Base-by-base conservation (phyloP, 2,113 vertebrate species). In the Crotalus horridus region DNA sequence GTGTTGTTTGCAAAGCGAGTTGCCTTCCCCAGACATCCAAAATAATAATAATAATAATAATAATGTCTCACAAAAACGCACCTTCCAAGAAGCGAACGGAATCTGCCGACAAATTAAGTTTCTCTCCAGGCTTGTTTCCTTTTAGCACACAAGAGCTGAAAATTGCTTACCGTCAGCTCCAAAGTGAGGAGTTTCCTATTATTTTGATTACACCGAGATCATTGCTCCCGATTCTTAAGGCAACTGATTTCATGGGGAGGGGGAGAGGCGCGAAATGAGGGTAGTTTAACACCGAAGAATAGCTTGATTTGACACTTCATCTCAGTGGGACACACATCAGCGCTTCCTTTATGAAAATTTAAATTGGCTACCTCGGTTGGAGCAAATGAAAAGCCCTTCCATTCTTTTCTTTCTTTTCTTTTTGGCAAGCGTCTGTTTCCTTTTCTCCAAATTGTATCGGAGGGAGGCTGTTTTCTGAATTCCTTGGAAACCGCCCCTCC, bases 311-410 rank as follows among this genome's bases (percentile, higher is more conserved):
- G 94, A 91, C 95, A 89, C 74, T 95, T 93, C 94, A 93, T 94
- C 90, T 93, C 2, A 0, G 46, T 26, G 89, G 94, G 96, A 94
- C 95, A 95, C 95, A 95, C 95, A 95, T 94, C 96, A 91, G 94
- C 91, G 94, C 94, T 88, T 95, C 87, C 92, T 97, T 96, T 96
- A 97, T 97, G 93, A 95, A 94, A 94, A 97, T 97, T 96, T 96
- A 96, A 97, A 97, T 97, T 95, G 95, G 88, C 96, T 96, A 94
- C 95, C 94, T 96, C 96, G 93, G 96, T 93, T 95, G 93, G 93
- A 90, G 96, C 95, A 95, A 96, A 96, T 89, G 94, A 97, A 94
- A 95, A 95, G 92, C 93, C 93, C 94, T 94, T 92, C 6, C 15
- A 1, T 81, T 81, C 20, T 95, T 94, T 95, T 95, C n/a, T 94